Evolutionary conservation across 23 tunicate genomes (phyloP), one percentile per base, ranked within the genome.

Genomic region (Halocynthia aurantium): DNA sequence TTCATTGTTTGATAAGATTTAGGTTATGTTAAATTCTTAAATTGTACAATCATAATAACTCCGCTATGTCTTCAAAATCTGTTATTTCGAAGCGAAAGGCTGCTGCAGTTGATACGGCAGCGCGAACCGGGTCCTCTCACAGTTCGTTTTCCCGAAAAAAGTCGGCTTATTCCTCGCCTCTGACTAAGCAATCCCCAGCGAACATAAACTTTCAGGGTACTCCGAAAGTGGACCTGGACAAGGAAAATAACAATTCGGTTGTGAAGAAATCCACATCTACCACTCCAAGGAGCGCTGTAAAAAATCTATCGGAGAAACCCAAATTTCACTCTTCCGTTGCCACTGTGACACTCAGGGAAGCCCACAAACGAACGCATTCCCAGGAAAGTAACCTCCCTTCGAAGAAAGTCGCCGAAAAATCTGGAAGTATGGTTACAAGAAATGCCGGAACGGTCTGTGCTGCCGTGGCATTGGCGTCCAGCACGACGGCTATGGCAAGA

Each of bases 401-500:
- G 44, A 31, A 31, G 4, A 31, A 31, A 31, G 44, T 31, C 4
- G 44, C 44, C 44, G 44, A 31, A 31, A 31, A 31, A 31, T 31
- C 44, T 4, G 44, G 44, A 4, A 31, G 44, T 31, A 31, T 31
- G 1, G 44, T 31, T 31, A 31, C 44, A 31, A 31, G 44, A 31
- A 31, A 31, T 31, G 44, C 44, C 4, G 44, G 44, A 31, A 31
- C 44, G 2, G 44, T 31, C 44, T 31, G 44, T 31, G 44, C 44
- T 31, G 44, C 44, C 44, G 44, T 31, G 44, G 44, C 44, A 49
- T 65, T 65, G 31, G 22, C 70, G 18, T 20, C 70, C 22, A 10
- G 49, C 31, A 65, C 70, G 31, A 65, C 49, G 0, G n/a, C 70
- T 10, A 9, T 65, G 9, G 70, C 70, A 65, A 65, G 70, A 65